Evolutionary conservation across 2,113 vertebrate genomes (phyloP).

Genomic region (Megaceryle torquata): DNA sequence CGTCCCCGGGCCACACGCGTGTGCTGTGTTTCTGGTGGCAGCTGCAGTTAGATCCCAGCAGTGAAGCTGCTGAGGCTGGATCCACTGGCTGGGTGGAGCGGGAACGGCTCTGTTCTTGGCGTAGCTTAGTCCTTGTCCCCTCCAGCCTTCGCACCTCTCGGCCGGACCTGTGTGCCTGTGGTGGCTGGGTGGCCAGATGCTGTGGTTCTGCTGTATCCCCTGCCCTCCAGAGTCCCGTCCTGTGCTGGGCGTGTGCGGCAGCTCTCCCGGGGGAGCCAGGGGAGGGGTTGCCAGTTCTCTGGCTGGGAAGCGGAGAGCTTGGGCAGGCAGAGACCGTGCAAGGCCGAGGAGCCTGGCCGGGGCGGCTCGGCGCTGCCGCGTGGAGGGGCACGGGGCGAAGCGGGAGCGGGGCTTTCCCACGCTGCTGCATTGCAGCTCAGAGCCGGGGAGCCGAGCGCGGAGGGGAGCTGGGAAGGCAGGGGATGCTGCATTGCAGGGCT

Average conservation of each 20-base stretch:
- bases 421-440: constrained; percentile 57
- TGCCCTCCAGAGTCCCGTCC: background rate
- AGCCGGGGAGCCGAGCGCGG: background rate
- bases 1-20: rapidly evolving
- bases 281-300: background rate
- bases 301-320: background rate
- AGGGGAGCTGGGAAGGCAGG: constrained; percentile 45
- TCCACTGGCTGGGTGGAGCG: background rate
- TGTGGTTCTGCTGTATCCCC: rapidly evolving
- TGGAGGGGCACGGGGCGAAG: background rate
- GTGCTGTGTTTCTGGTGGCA: background rate
- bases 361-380: rapidly evolving
- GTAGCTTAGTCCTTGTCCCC: background rate
- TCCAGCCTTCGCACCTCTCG: rapidly evolving
- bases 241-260: background rate
- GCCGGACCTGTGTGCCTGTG: background rate
- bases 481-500: constrained; percentile 65
- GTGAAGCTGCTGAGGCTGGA: background rate
- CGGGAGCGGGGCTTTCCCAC: background rate
- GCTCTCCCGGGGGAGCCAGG: background rate
- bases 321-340: background rate
- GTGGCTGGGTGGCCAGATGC: background rate
- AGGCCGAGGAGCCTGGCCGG: rapidly evolving
- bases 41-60: background rate
- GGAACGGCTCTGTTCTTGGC: background rate